Percentiles rank a stretch among this genome's conserved stretches.
Evolutionary conservation across 2,888 invertebrate genomes (phyloP).

Genomic region (Sycophila texana): DNA sequence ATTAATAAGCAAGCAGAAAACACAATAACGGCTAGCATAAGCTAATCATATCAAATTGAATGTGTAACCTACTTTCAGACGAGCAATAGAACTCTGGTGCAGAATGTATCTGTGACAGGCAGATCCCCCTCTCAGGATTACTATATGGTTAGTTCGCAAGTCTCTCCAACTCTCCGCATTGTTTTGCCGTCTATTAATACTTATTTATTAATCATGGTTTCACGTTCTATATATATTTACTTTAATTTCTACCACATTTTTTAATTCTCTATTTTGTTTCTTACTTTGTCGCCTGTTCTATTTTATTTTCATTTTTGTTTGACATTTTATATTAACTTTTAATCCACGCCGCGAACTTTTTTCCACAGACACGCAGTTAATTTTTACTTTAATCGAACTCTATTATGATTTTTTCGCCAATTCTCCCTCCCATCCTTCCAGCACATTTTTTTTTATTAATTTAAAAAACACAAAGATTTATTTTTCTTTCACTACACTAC

Average conservation of each 20-base stretch:
- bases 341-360: slow-evolving; percentile 15
- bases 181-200: slow-evolving; percentile 73
- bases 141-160: slow-evolving; percentile 76
- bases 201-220: slow-evolving; percentile 71
- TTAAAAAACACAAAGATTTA: not conserved
- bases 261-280: slow-evolving; percentile 54
- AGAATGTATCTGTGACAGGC: slow-evolving; percentile 77
- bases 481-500: slow-evolving; percentile 8
- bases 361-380: slow-evolving; percentile 44
- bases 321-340: slow-evolving; percentile 23
- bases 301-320: slow-evolving; percentile 1
- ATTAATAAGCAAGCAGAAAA: slow-evolving; percentile 58
- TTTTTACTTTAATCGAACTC: slow-evolving; percentile 14
- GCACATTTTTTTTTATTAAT: not conserved
- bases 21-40: slow-evolving; percentile 64
- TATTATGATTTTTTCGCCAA: slow-evolving; percentile 13
- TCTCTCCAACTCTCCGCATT: slow-evolving; percentile 74
- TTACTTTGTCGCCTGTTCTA: slow-evolving; percentile 34
- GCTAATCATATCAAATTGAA: slow-evolving; percentile 73
- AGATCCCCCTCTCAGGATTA: slow-evolving; percentile 76
- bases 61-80: slow-evolving; percentile 76
- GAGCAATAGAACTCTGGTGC: slow-evolving; percentile 77
- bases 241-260: slow-evolving; percentile 46
- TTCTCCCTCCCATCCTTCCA: not conserved
- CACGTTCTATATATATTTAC: slow-evolving; percentile 49